Evolutionary conservation across 2,888 invertebrate species (phyloP), one percentile per base, ranked within the genome.

Genomic region (Cosmia pyralina): DNA sequence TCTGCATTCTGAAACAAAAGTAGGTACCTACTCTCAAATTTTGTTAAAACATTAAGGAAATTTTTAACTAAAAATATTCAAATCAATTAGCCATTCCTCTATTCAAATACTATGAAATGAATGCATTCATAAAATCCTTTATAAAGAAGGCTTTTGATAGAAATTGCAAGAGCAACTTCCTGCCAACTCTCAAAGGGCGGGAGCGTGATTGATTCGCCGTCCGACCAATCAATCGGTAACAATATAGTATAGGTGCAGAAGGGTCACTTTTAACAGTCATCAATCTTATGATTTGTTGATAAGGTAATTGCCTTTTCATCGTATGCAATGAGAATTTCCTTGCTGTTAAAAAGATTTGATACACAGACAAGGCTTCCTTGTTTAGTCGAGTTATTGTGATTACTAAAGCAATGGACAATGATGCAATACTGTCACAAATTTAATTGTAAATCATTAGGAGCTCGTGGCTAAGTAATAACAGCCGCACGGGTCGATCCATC

Each of bases 141-240:
- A 58, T n/a, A 63, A 65, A 41, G 57, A 44, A 57, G 8, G 46
- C 75, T 79, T 78, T 83, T 83, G 58, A 79, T 60, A 63, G 58
- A 79, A 71, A 79, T 79, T 74, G 79, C 83, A 82, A 79, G 71
- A 71, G 52, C 83, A 59, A 75, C 79, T 81, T 63, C 66, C 74
- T 71, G 81, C 79, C 79, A 66, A 22, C 28, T 28, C 71, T 79
- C 74, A 83, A 83, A 81, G 66, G 74, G 52, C 64, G 63, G 22
- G 44, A 28, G 69, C 74, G 44, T 83, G 81, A 81, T 81, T 81
- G 81, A 81, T 83, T 81, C 53, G 71, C 57, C 55, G 71, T 41
- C 59, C 22, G 53, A 50, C 74, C 75, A 53, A 67, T 74, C 55
- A 57, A 79, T 67, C 66, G 69, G 17, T 1, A 2, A 44, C 68